phyloP scores from a whole-genome alignment of 2,888 invertebrate genomes.

The Hirtodrosophila confusa region DNA sequence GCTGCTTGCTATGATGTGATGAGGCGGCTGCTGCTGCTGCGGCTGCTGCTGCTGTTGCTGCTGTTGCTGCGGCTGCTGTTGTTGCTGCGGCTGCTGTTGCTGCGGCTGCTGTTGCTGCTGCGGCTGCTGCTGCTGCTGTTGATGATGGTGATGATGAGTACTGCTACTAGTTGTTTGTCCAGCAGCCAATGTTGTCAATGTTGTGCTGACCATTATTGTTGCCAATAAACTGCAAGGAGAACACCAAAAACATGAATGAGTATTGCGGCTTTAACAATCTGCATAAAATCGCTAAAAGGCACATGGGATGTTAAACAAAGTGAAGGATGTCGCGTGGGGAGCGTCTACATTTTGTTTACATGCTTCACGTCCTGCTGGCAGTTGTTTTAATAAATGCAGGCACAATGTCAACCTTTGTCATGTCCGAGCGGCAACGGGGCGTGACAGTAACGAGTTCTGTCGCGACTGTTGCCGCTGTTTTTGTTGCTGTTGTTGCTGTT shows the following conservation, averaged over 20 bases:
- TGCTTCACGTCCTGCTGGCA: conserved; percentile 51
- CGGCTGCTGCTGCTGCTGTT: conserved; percentile 62
- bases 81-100: conserved; percentile 46
- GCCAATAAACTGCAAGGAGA: conserved; percentile 79
- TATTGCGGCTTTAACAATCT: conserved; percentile 2
- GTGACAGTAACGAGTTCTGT: conserved; percentile 69
- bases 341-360: conserved; percentile 24
- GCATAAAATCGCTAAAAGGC: neutral
- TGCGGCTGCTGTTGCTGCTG: conserved; percentile 57
- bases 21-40: conserved; percentile 46
- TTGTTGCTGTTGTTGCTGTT: conserved; percentile 9
- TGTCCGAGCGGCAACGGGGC: conserved; percentile 62
- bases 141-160: conserved; percentile 76
- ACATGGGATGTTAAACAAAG: neutral
- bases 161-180: conserved; percentile 83
- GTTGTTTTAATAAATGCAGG: conserved; percentile 73
- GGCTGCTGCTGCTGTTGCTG: conserved; percentile 44
- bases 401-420: conserved; percentile 75
- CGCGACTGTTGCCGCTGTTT: conserved; percentile 15
- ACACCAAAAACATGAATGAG: neutral
- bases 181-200: conserved; percentile 84
- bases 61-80: conserved; percentile 29
- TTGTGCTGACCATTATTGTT: conserved; percentile 85
- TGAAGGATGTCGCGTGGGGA: neutral
- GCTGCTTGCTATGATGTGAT: neutral